Evolutionary conservation across 2,797 vertebrate genomes (phyloP), one percentile per base, ranked within the genome.

Genomic region (Zenarchopterus dispar): DNA sequence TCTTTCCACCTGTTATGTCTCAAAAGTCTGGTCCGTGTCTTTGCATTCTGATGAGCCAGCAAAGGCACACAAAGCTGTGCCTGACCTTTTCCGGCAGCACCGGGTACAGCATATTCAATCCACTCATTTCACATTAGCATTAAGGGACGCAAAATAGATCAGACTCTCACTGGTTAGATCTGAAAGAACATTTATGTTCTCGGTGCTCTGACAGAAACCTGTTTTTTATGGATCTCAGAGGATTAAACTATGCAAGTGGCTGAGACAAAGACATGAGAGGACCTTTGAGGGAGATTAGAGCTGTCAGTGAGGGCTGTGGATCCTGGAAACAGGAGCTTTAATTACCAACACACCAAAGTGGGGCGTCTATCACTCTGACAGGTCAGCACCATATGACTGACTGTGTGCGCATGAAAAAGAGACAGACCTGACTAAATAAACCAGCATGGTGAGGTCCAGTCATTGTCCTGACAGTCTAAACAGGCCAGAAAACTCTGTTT

Each of bases 21-120:
- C 77, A 46, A 73, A n/a, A 47, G 67, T 81, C 62, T 77, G 71
- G 75, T 69, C 66, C 74, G 72, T 78, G 83, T 80, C 84, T 84
- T 82, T 90, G 88, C 83, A 89, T 91, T 90, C 70, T 85, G 86
- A 89, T 90, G 88, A 90, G 80, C 67, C 79, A 84, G 90, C 88
- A 84, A 21, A 56, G 70, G 67, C 76, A 70, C 73, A 87, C 78
- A 79, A 56, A 71, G 64, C 51, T 51, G 58, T 0, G 26, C 31
- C 67, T 84, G 82, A 90, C 88, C 84, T 91, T 90, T 77, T 82
- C 84, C 24, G 60, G 62, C 69, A 75, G 85, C 74, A 69, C 61
- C 33, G 61, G 50, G 62, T 43, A 17, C 18, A 41, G 65, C 77
- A 75, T 57, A 83, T 53, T 45, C 75, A 82, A 73, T 76, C 63